These are phyloP conservation scores for Lepetodrilus schrolli DNA, from an alignment of 2,888 invertebrate species.

Conservation along the genomic window DNA sequence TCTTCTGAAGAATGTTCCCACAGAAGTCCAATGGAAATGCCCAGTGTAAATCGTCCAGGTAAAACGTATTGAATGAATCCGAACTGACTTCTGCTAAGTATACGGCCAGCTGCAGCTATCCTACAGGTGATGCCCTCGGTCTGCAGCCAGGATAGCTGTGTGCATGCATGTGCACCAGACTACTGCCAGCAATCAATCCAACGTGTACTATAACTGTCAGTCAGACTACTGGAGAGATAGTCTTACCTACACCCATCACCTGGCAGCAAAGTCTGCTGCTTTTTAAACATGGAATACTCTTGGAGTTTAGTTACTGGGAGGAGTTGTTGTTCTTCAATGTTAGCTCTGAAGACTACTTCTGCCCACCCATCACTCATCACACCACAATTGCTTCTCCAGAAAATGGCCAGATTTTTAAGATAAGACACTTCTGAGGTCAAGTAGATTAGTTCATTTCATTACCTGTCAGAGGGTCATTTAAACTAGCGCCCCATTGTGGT, in stretches of 20 bases:
- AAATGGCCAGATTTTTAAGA: too few species aligned
- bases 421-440: too few species aligned
- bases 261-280: background rate
- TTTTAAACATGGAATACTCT: constrained; percentile 12
- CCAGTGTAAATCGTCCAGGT: background rate
- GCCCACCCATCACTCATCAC: too few species aligned
- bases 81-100: constrained; percentile 19
- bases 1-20: too few species aligned
- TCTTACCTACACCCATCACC: constrained; percentile 8
- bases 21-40: too few species aligned
- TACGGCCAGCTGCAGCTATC: background rate
- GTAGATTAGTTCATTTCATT: too few species aligned
- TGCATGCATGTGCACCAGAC: background rate
- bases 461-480: too few species aligned
- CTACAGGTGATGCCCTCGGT: background rate
- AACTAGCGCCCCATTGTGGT: too few species aligned
- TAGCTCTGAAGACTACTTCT: too few species aligned
- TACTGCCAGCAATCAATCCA: constrained; percentile 20
- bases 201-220: constrained; percentile 3
- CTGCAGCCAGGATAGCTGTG: too few species aligned
- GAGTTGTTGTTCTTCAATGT: too few species aligned
- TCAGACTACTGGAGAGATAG: constrained; percentile 11
- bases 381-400: too few species aligned
- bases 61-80: constrained; percentile 8
- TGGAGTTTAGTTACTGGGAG: background rate